These are phyloP conservation scores for Athalia cordata DNA, from an alignment of 2,888 invertebrate genomes.

Conservation along the genomic window DNA sequence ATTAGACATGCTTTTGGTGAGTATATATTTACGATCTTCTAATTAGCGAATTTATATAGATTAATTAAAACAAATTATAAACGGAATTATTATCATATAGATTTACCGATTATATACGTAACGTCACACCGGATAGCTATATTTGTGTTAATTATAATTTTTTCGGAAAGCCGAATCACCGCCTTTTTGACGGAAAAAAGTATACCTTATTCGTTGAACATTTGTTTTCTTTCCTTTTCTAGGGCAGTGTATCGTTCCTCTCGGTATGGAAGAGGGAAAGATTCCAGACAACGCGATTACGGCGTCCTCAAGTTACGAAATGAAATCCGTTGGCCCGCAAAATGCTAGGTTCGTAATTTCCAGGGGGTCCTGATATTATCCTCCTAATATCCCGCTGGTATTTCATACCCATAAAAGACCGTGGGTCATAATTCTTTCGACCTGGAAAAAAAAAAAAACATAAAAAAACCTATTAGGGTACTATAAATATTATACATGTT, in stretches of 20 bases:
- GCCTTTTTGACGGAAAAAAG: not conserved
- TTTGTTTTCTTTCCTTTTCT: constrained; percentile 59
- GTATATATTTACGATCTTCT: constrained; percentile 48
- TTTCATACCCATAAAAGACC: not conserved
- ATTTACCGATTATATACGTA: constrained; percentile 13
- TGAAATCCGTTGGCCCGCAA: constrained; percentile 90
- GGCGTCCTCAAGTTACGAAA: constrained; percentile 90
- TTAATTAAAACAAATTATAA: not conserved
- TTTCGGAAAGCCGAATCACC: no score
- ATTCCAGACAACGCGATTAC: constrained; percentile 90
- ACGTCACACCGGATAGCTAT: no score
- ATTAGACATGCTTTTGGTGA: constrained; percentile 65
- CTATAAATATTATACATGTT: no score
- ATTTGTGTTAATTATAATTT: no score
- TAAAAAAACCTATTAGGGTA: no score
- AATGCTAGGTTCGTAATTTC: constrained; percentile 84
- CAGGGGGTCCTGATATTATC: not conserved
- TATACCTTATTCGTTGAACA: constrained; percentile 3
- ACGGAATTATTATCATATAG: not conserved
- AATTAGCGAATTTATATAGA: constrained; percentile 20
- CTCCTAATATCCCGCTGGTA: constrained; percentile 2
- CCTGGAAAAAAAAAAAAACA: no score
- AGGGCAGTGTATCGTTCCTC: constrained; percentile 83
- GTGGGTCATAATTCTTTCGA: no score
- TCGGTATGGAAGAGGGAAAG: constrained; percentile 91